These are phyloP conservation scores for Galago senegalensis DNA, from an alignment of 2,797 vertebrate genomes.

Conservation along the genomic window DNA sequence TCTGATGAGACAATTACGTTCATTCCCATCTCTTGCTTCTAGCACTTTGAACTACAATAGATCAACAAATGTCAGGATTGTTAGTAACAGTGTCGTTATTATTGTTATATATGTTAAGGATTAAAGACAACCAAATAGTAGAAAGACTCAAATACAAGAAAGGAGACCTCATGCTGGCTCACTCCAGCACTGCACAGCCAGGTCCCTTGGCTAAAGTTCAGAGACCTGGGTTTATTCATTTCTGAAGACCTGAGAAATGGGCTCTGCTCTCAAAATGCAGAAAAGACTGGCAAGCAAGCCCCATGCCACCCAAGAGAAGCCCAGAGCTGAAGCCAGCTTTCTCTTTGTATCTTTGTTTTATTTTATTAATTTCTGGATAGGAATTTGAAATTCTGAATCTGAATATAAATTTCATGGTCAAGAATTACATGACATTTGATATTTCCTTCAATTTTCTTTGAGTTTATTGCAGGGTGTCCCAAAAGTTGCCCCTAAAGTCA, in stretches of 20 bases:
- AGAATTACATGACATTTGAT: neutral
- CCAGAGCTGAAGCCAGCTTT: neutral
- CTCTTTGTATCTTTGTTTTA: neutral
- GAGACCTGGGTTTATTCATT: neutral
- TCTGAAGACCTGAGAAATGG: neutral
- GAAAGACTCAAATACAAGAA: neutral
- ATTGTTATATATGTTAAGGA: neutral
- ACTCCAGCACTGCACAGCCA: neutral
- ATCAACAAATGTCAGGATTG: neutral
- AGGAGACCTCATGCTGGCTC: neutral
- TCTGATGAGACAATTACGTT: neutral
- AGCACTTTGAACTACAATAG: neutral
- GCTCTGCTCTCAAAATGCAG: neutral
- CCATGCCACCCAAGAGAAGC: neutral
- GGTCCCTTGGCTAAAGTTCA: neutral
- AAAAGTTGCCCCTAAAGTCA: too few relatives aligned
- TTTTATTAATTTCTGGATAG: neutral
- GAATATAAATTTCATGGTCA: neutral
- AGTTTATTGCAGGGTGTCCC: neutral
- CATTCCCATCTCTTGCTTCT: neutral
- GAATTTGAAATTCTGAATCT: neutral
- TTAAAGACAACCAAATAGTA: neutral
- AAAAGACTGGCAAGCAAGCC: neutral
- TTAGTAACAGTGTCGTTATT: neutral
- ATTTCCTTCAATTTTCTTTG: constrained; percentile 24